Base-by-base conservation (phyloP, 2,113 vertebrate genomes). In the Psittacula cyanocephala region DNA sequence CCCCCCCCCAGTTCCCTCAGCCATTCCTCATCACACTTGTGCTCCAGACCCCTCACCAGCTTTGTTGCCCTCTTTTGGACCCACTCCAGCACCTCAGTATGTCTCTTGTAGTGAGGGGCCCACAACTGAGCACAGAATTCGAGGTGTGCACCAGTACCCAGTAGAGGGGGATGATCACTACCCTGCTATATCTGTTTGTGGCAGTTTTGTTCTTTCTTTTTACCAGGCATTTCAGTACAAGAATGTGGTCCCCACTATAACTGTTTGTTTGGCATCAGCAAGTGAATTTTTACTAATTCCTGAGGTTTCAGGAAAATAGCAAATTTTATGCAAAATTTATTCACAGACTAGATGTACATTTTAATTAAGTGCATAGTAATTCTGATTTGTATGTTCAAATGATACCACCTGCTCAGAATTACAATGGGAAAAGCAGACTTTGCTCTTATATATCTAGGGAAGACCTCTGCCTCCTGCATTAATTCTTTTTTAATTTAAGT, bases 281-380 rank as follows among this genome's bases (percentile, higher is more conserved):
- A 88, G 49, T 41, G 53, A 70, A 37, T 88, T 85, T 92, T 81
- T 85, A 87, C 82, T 95, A 94, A 97, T 91, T 95, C 62, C 29
- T 41, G 18, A 89, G 49, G 14, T 63, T 82, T 76, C 29, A 31
- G 27, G 84, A 92, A 68, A 85, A 76, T 27, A 81, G 43, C 4
- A 24, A 90, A 89, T 89, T 88, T 94, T 72, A 85, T 89, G 75
- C 67, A 88, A 94, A 82, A 88, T 96, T 90, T 96, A 97, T 96
- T 97, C 96, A 94, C 94, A 81, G 77, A 86, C 52, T 74, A 91
- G 80, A 71, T 47, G 35, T n/a, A 53, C 57, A 52, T 94, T 81
- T 79, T 53, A 10, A 46, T 77, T 76, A 88, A 86, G 31, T 81
- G 44, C 78, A 74, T 46, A 69, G 77, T 82, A 92, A 82, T 71